A percentile compares a stretch with the other conserved stretches of the same genome.
These are phyloP conservation scores for Ephestia elutella DNA, from an alignment of 1,140 invertebrate genomes.

Conservation along the genomic window DNA sequence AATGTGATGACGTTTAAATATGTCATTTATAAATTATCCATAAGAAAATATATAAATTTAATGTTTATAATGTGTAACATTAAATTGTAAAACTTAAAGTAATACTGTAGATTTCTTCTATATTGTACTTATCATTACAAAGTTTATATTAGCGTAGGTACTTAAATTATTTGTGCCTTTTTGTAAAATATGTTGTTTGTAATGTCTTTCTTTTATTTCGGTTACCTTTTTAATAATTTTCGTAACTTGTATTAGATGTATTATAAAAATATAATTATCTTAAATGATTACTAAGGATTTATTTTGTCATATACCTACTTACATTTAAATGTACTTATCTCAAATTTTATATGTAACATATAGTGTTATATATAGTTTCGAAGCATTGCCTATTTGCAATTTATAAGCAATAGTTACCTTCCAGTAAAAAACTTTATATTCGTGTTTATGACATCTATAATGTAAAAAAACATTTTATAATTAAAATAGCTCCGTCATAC, in stretches of 20 bases:
- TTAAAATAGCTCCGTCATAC: constrained; percentile 13
- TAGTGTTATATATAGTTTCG: constrained; percentile 8
- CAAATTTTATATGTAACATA: not conserved
- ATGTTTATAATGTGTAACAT: constrained; percentile 5
- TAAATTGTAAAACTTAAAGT: not conserved
- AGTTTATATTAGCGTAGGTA: constrained; percentile 27
- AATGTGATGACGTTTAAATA: not conserved
- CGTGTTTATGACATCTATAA: constrained; percentile 23
- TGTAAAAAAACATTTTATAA: constrained; percentile 30
- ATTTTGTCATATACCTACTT: not conserved
- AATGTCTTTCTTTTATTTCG: constrained; percentile 25
- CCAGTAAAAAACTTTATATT: constrained; percentile 30
- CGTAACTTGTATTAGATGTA: not conserved
- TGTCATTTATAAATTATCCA: not conserved
- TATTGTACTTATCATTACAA: not conserved
- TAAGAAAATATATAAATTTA: not conserved
- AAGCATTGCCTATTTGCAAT: constrained; percentile 33
- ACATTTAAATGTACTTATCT: not conserved
- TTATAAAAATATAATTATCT: not conserved
- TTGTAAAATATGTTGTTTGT: constrained; percentile 23
- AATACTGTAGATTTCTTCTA: not conserved
- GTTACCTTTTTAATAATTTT: constrained; percentile 16
- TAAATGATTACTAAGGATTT: not conserved
- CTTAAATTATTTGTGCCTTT: constrained; percentile 66
- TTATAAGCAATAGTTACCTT: constrained; percentile 45